Evolutionary conservation across 2,113 vertebrate genomes (phyloP).

Genomic region (Perognathus longimembris): DNA sequence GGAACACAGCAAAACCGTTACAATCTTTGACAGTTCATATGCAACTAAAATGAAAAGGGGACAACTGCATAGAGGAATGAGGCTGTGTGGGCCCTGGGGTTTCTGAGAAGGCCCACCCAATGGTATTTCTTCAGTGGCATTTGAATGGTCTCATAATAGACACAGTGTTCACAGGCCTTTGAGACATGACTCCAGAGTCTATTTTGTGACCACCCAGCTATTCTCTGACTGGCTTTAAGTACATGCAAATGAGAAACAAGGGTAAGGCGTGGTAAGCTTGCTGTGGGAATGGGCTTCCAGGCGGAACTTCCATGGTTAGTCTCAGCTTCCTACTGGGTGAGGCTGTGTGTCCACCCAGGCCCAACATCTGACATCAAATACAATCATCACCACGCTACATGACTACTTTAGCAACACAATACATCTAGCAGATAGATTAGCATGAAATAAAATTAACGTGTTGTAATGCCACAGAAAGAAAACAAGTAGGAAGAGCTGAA

Average conservation of each 20-base stretch:
- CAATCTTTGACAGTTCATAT: slow-evolving; percentile 1
- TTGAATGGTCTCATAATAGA: background rate
- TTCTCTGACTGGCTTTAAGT: background rate
- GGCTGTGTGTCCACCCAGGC: background rate
- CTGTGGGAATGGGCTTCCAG: too few relatives aligned
- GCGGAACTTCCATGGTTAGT: background rate
- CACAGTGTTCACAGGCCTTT: background rate
- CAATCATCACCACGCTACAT: too few relatives aligned
- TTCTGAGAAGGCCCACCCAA: background rate
- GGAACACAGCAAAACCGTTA: background rate
- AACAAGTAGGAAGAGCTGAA: too few relatives aligned
- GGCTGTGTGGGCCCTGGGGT: background rate
- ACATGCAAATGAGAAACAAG: background rate
- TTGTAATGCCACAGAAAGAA: too few relatives aligned
- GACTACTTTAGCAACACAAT: too few relatives aligned
- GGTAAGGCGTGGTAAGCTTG: too few relatives aligned
- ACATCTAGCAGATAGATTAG: background rate
- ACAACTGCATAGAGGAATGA: background rate
- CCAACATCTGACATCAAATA: too few relatives aligned
- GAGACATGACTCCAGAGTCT: background rate
- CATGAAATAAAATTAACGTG: background rate
- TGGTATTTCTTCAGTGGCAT: background rate
- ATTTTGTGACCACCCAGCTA: background rate
- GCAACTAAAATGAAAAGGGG: slow-evolving; percentile 6
- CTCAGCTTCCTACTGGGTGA: background rate